Conservation (phyloP, 2,888 invertebrate species). For the Anthophora plumipes region DNA sequence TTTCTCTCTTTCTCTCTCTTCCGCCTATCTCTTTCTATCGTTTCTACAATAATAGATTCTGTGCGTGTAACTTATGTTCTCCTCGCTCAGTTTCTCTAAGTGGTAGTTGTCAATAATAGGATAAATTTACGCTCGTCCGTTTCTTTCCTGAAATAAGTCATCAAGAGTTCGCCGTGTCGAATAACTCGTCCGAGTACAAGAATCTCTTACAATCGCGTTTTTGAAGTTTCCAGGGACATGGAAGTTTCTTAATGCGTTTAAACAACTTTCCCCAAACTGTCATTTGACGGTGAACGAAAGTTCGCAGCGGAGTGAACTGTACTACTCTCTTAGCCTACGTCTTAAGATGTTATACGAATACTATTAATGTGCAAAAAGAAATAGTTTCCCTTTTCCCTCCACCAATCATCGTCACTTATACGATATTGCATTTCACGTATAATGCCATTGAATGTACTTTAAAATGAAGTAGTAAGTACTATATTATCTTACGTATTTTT, state of each 20-base stretch:
- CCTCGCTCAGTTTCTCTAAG: slow-evolving; percentile 2
- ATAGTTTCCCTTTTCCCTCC: no score
- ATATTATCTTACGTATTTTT: no score
- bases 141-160: slow-evolving; percentile 41
- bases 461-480: no score
- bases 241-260: slow-evolving; percentile 27
- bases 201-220: slow-evolving; percentile 46
- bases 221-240: slow-evolving; percentile 25
- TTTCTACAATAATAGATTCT: neutral
- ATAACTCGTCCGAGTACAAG: slow-evolving; percentile 27
- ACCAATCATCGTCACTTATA: no score
- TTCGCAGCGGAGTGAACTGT: neutral
- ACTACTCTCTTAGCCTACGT: neutral
- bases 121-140: slow-evolving; percentile 19
- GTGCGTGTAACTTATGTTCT: slow-evolving; percentile 11
- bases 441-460: no score
- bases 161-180: slow-evolving; percentile 31
- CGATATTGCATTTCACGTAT: no score
- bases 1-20: no score
- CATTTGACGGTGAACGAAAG: slow-evolving; percentile 10
- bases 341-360: neutral
- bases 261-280: slow-evolving; percentile 20
- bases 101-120: slow-evolving; percentile 18
- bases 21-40: no score
- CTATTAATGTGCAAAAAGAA: neutral